Percentiles rank a stretch among this genome's conserved stretches.
phyloP scores from a whole-genome alignment of 2,888 invertebrate genomes.

The Drosophila bunnanda region DNA sequence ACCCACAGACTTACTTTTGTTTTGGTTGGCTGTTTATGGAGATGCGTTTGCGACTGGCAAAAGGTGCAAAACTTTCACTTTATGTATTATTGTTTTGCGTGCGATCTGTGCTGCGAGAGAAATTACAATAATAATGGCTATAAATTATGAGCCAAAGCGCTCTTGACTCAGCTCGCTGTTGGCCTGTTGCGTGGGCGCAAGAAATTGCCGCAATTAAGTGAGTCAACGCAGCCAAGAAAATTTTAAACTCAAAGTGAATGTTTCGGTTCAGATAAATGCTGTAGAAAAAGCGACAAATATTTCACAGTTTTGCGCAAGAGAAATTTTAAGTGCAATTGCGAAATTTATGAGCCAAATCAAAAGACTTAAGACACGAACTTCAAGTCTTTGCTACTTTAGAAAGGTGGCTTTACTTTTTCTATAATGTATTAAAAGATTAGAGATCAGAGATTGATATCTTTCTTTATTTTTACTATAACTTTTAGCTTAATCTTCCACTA shows the following conservation, averaged over 20 bases:
- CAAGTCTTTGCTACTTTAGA: neutral
- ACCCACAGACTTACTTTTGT: conserved; percentile 66
- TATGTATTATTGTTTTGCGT: conserved; percentile 72
- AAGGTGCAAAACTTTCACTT: conserved; percentile 82
- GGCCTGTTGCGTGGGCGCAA: conserved; percentile 62
- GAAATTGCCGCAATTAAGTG: conserved; percentile 69
- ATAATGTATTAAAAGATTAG: neutral
- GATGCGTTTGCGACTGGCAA: conserved; percentile 56
- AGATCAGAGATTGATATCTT: neutral
- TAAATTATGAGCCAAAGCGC: conserved; percentile 64
- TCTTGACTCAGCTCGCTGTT: conserved; percentile 36
- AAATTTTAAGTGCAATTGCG: conserved; percentile 26
- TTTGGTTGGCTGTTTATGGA: conserved; percentile 41
- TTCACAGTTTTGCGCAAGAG: conserved; percentile 24
- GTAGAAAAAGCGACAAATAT: conserved; percentile 25
- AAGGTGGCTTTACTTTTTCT: neutral
- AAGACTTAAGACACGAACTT: conserved; percentile 26
- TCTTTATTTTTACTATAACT: too few species aligned
- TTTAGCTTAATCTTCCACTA: neutral
- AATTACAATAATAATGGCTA: conserved; percentile 78
- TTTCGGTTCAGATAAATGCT: conserved; percentile 28
- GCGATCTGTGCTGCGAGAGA: conserved; percentile 55
- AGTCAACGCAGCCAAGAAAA: conserved; percentile 40
- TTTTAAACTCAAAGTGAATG: conserved; percentile 21
- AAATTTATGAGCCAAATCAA: conserved; percentile 30